A percentile compares a stretch with the other conserved stretches of the same genome.
phyloP scores from a whole-genome alignment of 2,888 invertebrate genomes.

The Cephalotes varians region DNA sequence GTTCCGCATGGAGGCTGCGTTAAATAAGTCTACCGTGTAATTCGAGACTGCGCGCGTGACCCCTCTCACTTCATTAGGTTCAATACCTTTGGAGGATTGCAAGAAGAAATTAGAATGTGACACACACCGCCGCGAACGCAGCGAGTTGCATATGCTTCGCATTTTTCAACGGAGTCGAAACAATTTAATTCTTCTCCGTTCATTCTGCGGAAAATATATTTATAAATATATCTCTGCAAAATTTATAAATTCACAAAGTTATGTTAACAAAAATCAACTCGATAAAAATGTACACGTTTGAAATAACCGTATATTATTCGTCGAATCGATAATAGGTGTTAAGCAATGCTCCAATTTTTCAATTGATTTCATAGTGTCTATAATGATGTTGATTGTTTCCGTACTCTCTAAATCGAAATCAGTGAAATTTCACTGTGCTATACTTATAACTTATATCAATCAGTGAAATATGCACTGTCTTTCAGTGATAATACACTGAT shows the following conservation, averaged over 20 bases:
- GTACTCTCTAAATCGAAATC: too few relatives aligned
- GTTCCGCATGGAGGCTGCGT: constrained; percentile 44
- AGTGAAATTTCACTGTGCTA: too few relatives aligned
- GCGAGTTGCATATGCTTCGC: neutral
- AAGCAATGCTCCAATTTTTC: constrained; percentile 38
- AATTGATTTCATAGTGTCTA: constrained; percentile 50
- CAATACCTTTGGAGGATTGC: constrained; percentile 46
- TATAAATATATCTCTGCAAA: neutral
- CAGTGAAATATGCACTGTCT: too few relatives aligned
- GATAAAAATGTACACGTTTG: neutral
- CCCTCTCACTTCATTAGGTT: constrained; percentile 40
- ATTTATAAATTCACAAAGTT: neutral
- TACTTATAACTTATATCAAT: too few relatives aligned
- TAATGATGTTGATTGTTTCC: constrained; percentile 67
- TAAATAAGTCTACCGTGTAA: constrained; percentile 69
- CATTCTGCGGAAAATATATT: neutral
- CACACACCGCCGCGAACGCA: neutral
- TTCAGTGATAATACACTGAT: too few relatives aligned
- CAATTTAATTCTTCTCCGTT: constrained; percentile 1
- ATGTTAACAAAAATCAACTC: neutral
- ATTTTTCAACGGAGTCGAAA: neutral
- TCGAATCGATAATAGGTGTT: constrained; percentile 10
- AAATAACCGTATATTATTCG: constrained; percentile 9
- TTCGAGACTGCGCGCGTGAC: constrained; percentile 53
- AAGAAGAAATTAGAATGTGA: constrained; percentile 16